Base-by-base conservation (phyloP, 2,888 invertebrate species). In the Invenusta paracnida region DNA sequence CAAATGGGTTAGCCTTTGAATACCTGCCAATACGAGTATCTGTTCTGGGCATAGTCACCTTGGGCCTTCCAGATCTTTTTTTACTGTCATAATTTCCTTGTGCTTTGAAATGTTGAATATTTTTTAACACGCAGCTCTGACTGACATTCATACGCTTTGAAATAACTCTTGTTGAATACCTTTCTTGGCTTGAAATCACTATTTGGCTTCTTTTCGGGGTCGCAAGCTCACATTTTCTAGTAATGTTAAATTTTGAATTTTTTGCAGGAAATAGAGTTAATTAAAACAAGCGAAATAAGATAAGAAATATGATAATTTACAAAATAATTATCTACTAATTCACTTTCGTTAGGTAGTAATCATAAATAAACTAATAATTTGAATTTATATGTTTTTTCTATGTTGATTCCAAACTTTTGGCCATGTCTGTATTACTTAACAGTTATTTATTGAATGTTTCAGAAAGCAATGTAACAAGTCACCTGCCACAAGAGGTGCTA, bases 151-250 rank as follows among this genome's bases (percentile, higher is more conserved):
- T 73, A 73, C 73, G 17, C 73, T 73, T 73, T 23, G 17, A 73
- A 73, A 73, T 73, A 73, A n/a, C 73, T 73, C 73, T 73, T 73
- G 73, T 23, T 73, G 73, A 11, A 48, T 48, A 48, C 48, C 48
- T 17, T 48, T 48, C 48, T 13, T n/a, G 2, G 17, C 27, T 86
- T 13, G 23, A 84, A 66, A 67, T 5, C 17, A 29, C n/a, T 66
- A 84, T 85, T 86, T 87, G 11, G 73, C 73, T 73, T 73, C 73
- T 73, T 73, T 73, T 73, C 23, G 73, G 23, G 23, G 73, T 73
- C 73, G 73, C 73, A 73, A 73, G 25, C 23, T 73, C 73, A 73
- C 73, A 23, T 73, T 73, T 73, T 73, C 73, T 23, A 73, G 27
- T 23, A 5, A 73, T 73, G 17, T 23, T 73, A 73, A 73, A 73